Conservation (phyloP, 2,797 vertebrate genomes). For the Dicrostonyx torquatus region DNA sequence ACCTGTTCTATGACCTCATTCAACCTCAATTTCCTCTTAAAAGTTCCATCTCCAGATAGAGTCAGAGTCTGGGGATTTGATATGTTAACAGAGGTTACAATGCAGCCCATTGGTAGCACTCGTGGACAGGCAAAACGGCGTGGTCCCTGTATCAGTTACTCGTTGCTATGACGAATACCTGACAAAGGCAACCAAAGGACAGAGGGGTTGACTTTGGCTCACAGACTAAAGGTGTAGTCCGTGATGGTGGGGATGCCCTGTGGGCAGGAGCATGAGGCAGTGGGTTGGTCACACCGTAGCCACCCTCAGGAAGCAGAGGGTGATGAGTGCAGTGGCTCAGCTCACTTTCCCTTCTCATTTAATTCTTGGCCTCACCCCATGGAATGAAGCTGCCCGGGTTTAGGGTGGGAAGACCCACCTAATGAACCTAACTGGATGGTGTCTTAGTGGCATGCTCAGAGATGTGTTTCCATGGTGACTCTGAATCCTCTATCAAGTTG, state of each 20-base stretch:
- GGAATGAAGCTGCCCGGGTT: not conserved
- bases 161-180: not conserved
- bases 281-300: rapidly evolving
- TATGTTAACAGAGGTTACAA: not conserved
- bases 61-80: not conserved
- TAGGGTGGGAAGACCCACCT: not conserved
- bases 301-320: not conserved
- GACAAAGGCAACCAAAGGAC: not conserved
- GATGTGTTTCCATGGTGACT: not conserved
- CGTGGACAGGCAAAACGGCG: not conserved
- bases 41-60: not conserved
- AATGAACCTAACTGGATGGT: not conserved
- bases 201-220: not conserved
- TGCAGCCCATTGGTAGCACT: not conserved
- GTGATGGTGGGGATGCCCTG: not conserved
- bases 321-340: no score
- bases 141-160: not conserved
- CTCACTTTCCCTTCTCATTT: not conserved
- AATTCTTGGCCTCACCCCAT: not conserved
- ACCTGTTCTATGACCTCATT: not conserved
- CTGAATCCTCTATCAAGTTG: not conserved
- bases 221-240: not conserved
- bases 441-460: not conserved
- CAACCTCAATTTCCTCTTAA: not conserved
- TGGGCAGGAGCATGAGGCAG: not conserved